Base-by-base conservation (phyloP, 2,888 invertebrate species). In the Acrobasis consociella region DNA sequence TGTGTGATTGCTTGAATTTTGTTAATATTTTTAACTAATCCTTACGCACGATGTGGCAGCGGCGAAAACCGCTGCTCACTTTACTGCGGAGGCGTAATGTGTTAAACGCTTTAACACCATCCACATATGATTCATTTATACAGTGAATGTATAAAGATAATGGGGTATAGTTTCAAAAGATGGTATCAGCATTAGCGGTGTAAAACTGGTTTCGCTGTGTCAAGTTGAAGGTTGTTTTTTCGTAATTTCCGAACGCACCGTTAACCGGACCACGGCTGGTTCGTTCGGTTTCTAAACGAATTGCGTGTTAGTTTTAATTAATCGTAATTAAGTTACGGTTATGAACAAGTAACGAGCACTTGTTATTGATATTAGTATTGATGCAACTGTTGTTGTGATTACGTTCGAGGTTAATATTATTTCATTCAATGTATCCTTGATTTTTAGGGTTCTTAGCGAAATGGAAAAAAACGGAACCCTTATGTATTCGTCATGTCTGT, bases 161-260 rank as follows among this genome's bases (percentile, higher is more conserved):
- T 46, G 5, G 13, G 5, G 42, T n/a, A 55, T 50, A 37, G 55
- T 64, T 60, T 52, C 51, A 17, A 22, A 52, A 66, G 66, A 65
- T 65, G 31, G 56, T 64, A 65, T 67, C 62, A 56, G 37, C 13
- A 15, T 52, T 56, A 22, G 52, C 62, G 31, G 39, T 46, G 31
- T 13, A 15, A 52, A 62, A 69, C 69, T 65, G 66, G 69, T 69
- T 68, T 59, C 56, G 55, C 65, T 65, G 60, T 72, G 71, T 73
- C 72, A 72, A 72, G 74, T 72, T 75, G 69, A 70, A 67, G 65
- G 68, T 64, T 65, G 63, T 61, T 67, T 69, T 68, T 65, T 64
- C 37, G 61, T 66, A 64, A 67, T 67, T 67, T 68, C 66, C 64
- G 60, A 70, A 67, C 65, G 65, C 67, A 67, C 75, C 69, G 76